phyloP scores from a whole-genome alignment of 2,888 invertebrate genomes.

The Noctua comes region DNA sequence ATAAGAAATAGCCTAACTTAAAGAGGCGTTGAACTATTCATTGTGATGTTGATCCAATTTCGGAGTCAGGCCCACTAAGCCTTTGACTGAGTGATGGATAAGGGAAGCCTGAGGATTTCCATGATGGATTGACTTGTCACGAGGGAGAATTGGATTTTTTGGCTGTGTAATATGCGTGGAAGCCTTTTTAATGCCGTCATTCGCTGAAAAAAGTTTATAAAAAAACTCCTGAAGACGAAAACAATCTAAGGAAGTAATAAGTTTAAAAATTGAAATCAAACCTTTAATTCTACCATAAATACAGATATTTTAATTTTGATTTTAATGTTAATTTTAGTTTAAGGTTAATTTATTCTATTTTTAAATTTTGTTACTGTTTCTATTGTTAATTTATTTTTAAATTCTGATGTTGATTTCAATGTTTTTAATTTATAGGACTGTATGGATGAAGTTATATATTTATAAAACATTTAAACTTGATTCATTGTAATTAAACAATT shows the following conservation, averaged over 20 bases:
- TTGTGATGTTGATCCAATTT: slow-evolving; percentile 50
- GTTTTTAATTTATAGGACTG: no score
- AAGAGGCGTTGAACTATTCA: slow-evolving; percentile 31
- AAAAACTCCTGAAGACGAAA: not conserved
- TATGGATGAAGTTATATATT: no score
- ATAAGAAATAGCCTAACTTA: slow-evolving; percentile 13
- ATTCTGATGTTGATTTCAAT: no score
- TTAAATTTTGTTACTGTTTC: no score
- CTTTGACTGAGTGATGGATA: slow-evolving; percentile 57
- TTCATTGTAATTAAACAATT: no score
- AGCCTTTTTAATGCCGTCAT: slow-evolving; percentile 20
- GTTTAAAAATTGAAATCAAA: not conserved
- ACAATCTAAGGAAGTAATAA: not conserved
- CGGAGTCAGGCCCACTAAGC: slow-evolving; percentile 41
- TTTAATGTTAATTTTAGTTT: no score
- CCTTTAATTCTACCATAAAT: no score
- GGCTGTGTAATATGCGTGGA: slow-evolving; percentile 26
- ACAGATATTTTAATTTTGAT: no score
- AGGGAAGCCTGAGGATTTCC: slow-evolving; percentile 42
- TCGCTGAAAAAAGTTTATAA: not conserved
- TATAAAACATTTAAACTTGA: no score
- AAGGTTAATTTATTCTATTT: no score
- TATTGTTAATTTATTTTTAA: no score
- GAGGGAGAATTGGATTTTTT: slow-evolving; percentile 54
- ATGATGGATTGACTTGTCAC: slow-evolving; percentile 58